Evolutionary conservation across 2,113 vertebrate genomes (phyloP).

Genomic region (Hucho hucho): DNA sequence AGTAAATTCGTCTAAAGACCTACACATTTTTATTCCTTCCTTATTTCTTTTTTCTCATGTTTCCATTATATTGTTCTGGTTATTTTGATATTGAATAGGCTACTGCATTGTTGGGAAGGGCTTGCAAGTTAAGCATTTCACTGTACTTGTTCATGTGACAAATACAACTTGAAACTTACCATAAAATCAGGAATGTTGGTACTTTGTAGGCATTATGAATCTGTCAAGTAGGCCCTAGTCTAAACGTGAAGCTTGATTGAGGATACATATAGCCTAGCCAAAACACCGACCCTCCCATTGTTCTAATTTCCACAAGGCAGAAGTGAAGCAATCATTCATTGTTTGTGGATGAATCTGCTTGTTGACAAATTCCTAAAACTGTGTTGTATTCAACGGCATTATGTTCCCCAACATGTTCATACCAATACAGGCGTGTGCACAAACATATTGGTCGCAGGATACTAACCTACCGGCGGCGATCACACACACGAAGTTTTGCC

Average conservation of each 20-base stretch:
- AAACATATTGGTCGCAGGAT: constrained; percentile 35
- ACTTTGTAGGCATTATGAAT: no score
- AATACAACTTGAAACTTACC: no score
- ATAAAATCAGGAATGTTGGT: no score
- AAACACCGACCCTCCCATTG: not conserved
- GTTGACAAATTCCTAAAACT: not conserved
- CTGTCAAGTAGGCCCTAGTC: no score
- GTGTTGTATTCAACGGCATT: not conserved
- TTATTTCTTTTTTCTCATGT: not conserved
- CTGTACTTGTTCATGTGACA: no score
- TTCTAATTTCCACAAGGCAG: not conserved
- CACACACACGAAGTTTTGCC: constrained; percentile 30
- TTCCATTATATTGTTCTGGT: no score
- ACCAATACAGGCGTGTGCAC: not conserved
- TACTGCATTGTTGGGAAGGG: no score
- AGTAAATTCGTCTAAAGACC: not conserved
- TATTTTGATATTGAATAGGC: no score
- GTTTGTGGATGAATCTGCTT: constrained; percentile 4
- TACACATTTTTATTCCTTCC: not conserved
- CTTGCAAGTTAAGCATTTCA: no score
- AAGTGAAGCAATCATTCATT: not conserved
- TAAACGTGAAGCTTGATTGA: no score
- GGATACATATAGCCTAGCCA: not conserved
- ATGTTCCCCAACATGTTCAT: constrained; percentile 10
- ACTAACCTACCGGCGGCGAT: not conserved